Evolutionary conservation across 2,888 invertebrate genomes (phyloP), one percentile per base, ranked within the genome.

Genomic region (Aelia acuminata): DNA sequence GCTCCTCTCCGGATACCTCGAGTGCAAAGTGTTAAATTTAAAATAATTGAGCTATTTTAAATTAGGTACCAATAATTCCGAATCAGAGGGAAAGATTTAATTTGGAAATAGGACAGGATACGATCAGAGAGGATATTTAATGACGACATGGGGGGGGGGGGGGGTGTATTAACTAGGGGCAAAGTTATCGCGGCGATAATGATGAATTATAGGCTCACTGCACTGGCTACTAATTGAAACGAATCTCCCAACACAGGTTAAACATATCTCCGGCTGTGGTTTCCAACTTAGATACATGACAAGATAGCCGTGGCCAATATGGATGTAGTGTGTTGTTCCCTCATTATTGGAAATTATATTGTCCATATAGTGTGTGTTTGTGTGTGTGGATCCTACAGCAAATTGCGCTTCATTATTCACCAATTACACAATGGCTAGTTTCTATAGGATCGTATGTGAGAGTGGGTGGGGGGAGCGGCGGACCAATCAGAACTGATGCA

Each of bases 341-440:
- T 87, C 63, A 87, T 87, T 87, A 87, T 63, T 63, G 53, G 87
- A 70, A 87, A 87, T 87, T 87, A 87, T 87, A 63, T 87, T 87
- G 70, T 87, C 87, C 87, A 87, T 87, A 87, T 87, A 87, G 57
- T 87, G 63, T 70, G 5, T 70, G 35, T 70, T 70, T 87, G 43
- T 39, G 57, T 87, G 63, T 70, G 5, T 70, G 35, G 87, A 87
- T 87, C 57, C 53, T 26, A 87, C 86, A 48, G 87, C 70, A 53
- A 70, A 87, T 87, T 87, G 87, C 87, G 57, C 63, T 87, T 70
- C 87, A 87, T 87, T 87, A 87, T 87, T 87, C 87, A 87, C n/a
- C 63, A 26, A 87, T 87, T 87, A 87, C 87, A 87, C 87, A 87
- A 87, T 87, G 63, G 47, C 43, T 87, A 87, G 87, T 87, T 87